Base-by-base conservation (phyloP, 1,140 invertebrate genomes). In the Belonocnema kinseyi region DNA sequence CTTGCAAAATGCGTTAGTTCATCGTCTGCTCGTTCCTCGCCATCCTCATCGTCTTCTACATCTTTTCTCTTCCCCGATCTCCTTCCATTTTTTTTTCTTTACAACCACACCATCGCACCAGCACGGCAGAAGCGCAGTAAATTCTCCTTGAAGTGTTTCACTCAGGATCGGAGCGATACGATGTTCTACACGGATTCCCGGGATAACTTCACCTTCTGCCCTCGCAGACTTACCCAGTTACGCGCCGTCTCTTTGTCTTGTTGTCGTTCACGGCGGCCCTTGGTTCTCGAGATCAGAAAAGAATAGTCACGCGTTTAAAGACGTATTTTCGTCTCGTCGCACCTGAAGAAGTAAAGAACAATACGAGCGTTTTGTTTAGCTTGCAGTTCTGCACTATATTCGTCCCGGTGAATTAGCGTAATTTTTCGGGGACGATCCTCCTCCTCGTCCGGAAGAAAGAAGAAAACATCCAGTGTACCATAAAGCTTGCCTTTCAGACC, bases 161-260 rank as follows among this genome's bases (percentile, higher is more conserved):
- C 79, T 53, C 58, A 72, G 46, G 76, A 77, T 58, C 50, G 73
- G 66, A 51, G 73, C 51, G 21, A 11, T 56, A 56, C 40, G 73
- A 78, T 82, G 80, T 82, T 75, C 66, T 72, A 82, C 80, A 82
- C 77, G 70, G 73, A 82, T 82, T 82, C 80, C 70, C 73, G 56
- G 76, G 53, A 82, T 81, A 58, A 75, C 77, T 76, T 77, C 56
- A 77, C 77, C 77, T 78, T 70, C 58, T 21, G 51, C 61, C 58
- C 76, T 80, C 54, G 46, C 17, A 13, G 70, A n/a, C 26, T 74
- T 16, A 16, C 26, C 50, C 50, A 14, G 71, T 72, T 61, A 77
- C 73, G 46, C 11, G 54, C 19, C 58, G 53, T 75, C 51, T 77
- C 40, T 19, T 66, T 61, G 10, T 51, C 12, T 51, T 46, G 6